Percentiles rank a stretch among this genome's conserved stretches.
These are phyloP conservation scores for Gandaritis pyraliata DNA, from an alignment of 2,888 invertebrate genomes.

Conservation along the genomic window DNA sequence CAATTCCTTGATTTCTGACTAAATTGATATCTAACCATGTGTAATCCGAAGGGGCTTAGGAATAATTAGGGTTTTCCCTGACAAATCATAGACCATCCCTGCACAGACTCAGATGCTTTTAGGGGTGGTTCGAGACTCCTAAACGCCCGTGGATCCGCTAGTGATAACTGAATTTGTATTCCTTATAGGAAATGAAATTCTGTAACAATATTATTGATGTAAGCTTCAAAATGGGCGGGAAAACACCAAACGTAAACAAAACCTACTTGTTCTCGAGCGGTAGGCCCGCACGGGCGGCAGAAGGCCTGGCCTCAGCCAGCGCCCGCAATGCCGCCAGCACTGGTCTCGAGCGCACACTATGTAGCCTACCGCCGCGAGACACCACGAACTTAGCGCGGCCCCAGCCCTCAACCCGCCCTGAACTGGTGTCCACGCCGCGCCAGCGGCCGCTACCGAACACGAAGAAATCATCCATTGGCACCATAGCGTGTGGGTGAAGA, in stretches of 20 bases:
- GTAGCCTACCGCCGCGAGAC: constrained; percentile 23
- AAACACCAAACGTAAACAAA: constrained; percentile 3
- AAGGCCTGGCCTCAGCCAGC: constrained; percentile 2
- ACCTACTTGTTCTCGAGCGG: constrained; percentile 3
- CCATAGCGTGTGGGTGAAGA: constrained; percentile 9
- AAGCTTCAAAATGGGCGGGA: constrained; percentile 15
- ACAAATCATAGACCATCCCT: too few relatives aligned
- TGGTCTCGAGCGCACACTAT: constrained; percentile 5
- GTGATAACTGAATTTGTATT: too few relatives aligned
- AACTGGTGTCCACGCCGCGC: constrained; percentile 46
- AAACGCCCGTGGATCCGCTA: too few relatives aligned
- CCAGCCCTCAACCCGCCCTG: constrained; percentile 48
- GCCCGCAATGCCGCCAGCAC: constrained; percentile 23
- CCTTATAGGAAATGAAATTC: too few relatives aligned
- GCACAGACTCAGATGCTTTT: too few relatives aligned
- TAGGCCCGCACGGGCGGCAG: constrained; percentile 1
- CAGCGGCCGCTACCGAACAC: constrained; percentile 49
- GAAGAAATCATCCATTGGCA: constrained; percentile 40
- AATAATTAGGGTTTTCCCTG: too few relatives aligned
- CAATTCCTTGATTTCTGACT: too few relatives aligned
- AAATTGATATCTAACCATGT: too few relatives aligned
- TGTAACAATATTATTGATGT: too few relatives aligned
- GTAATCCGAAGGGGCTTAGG: too few relatives aligned
- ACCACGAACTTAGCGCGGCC: constrained; percentile 32
- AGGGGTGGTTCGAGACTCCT: too few relatives aligned